Evolutionary conservation across 2,797 vertebrate genomes (phyloP).

Genomic region (Paramormyrops hopkinsi): DNA sequence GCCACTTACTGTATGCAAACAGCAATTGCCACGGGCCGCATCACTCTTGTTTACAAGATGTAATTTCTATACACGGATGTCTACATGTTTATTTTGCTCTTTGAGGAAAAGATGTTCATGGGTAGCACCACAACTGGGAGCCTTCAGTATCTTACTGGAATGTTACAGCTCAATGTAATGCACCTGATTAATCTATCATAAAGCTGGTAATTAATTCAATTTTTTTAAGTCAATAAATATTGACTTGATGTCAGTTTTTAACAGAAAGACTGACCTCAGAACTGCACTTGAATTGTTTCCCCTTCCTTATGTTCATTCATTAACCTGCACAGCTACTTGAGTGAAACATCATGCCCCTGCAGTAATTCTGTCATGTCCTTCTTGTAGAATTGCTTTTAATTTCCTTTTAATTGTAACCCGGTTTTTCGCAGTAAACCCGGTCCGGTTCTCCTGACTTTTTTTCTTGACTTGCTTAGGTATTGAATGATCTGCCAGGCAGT

Average conservation of each 20-base stretch:
- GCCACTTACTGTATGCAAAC: constrained; percentile 28
- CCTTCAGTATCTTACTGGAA: background rate
- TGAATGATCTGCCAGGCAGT: background rate
- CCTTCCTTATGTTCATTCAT: background rate
- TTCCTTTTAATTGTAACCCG: background rate
- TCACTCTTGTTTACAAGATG: constrained; percentile 39
- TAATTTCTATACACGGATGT: constrained; percentile 22
- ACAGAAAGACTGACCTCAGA: background rate
- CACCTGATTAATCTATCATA: background rate
- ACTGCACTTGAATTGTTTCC: background rate
- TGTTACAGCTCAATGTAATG: background rate
- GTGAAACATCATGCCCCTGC: background rate
- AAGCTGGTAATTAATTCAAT: background rate
- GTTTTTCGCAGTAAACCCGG: background rate
- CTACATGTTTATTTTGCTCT: background rate
- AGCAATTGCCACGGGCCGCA: constrained; percentile 30
- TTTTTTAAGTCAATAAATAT: background rate
- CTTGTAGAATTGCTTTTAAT: background rate
- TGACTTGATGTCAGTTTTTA: background rate
- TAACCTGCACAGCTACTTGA: background rate
- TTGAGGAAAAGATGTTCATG: constrained; percentile 30
- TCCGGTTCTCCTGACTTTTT: background rate
- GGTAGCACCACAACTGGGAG: background rate
- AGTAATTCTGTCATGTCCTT: background rate
- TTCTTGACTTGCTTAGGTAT: background rate